These are phyloP conservation scores for Thalassaphorura encarpata DNA, from an alignment of 1,140 invertebrate species.

Conservation along the genomic window DNA sequence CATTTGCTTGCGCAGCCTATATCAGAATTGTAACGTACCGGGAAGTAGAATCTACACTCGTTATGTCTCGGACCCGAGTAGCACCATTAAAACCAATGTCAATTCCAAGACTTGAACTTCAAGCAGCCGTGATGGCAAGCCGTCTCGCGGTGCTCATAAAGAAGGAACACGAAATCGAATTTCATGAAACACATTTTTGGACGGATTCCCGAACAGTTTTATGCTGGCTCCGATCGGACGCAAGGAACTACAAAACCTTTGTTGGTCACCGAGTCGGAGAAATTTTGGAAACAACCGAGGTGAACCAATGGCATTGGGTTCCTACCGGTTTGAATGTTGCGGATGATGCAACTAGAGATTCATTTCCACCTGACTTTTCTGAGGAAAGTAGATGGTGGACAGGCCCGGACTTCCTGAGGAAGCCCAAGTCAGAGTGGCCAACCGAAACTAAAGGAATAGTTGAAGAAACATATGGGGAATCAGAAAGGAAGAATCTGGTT, in stretches of 20 bases:
- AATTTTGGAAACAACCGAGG: conserved; percentile 23
- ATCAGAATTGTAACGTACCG: conserved; percentile 9
- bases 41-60: not conserved
- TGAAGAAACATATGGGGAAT: too few species aligned
- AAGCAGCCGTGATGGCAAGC: conserved; percentile 36
- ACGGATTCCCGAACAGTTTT: conserved; percentile 19
- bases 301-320: conserved; percentile 26
- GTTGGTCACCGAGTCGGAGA: conserved; percentile 28
- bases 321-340: conserved; percentile 24
- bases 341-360: conserved; percentile 21
- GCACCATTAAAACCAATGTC: conserved; percentile 35
- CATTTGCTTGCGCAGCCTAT: conserved; percentile 32
- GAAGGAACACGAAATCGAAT: not conserved
- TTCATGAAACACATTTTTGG: conserved; percentile 6
- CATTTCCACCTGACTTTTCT: not conserved
- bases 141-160: conserved; percentile 27
- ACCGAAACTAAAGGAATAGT: not conserved
- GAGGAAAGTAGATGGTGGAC: conserved; percentile 14
- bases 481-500: too few species aligned
- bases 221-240: conserved; percentile 12
- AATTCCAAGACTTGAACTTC: conserved; percentile 39
- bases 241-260: conserved; percentile 15
- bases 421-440: conserved; percentile 8
- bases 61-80: conserved; percentile 35
- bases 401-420: conserved; percentile 17